Evolutionary conservation across 1,140 invertebrate genomes (phyloP), one percentile per base, ranked within the genome.

Genomic region (Drosophila equinoxialis): DNA sequence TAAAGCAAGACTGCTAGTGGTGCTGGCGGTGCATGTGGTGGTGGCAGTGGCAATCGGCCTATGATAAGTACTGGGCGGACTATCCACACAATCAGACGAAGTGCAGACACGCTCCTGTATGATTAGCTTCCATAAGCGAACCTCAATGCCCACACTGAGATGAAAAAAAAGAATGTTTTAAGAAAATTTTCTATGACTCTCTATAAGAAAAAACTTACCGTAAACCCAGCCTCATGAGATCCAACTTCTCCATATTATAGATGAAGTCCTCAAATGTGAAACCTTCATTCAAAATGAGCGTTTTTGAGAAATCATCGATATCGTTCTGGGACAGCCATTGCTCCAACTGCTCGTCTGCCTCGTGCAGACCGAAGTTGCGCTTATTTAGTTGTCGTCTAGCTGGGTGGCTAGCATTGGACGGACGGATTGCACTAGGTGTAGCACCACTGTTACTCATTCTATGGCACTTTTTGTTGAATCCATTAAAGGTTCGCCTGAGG

Each of bases 231-330:
- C 94, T 94, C 58, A 94, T 93, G 57, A 98, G 90, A 93, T 98
- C 97, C 72, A 97, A 95, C 81, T 96, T 93, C 1, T 94, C 95
- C 69, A 97, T 93, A 74, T 95, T 94, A 71, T 94, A 94, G 42
- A 97, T 92, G 30, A 98, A 92, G 92, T 98, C 96, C 61, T 96
- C 94, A 75, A 97, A 94, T 8, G 94, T 96, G 89, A 96, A 98
- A 71, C 96, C 95, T 91, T 98, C 96, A 61, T 93, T 90, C 17
- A 95, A 79, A 84, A 98, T 94, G 81, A 93, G 94, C 66, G 94
- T 93, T 55, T 95, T 94, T 20, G 94, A 93, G 35, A 82, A 85
- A 67, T 93, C 92, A 83, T 95, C 94, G 42, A 96, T 84, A 35
- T 93, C 93, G 48, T 95, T 90, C 66, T 92, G 92, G 68, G 93